Base-by-base conservation (phyloP, 2,113 vertebrate genomes). In the Engystomops pustulosus region DNA sequence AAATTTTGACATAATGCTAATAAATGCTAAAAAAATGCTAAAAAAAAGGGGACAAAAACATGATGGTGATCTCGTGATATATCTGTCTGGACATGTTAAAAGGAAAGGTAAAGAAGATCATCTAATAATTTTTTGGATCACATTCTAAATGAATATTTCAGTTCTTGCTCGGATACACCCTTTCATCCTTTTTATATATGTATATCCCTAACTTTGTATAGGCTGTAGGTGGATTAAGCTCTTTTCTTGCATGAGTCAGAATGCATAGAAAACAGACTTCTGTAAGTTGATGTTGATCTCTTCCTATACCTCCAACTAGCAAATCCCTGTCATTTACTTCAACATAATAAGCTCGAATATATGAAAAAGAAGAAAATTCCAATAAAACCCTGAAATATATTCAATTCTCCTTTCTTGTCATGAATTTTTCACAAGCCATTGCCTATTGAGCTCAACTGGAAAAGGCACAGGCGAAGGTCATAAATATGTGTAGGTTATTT, bases 361-460 rank as follows among this genome's bases (percentile, higher is more conserved):
- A 80, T 20, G 2, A 18, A 32, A 20, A 32, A 47, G 23, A 49
- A 49, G n/a, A 0, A 32, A 30, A 18, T 45, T 20, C 25, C 60
- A 68, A 67, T 49, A 49, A 27, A 27, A 44, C 12, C 23, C 30
- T 47, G 41, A 60, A 67, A 41, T 49, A n/a, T 47, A 11, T 80
- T 67, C 60, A 44, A 23, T 80, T 80, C 78, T 67, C 41, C 60
- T 68, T 67, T 65, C 38, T 47, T 80, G 58, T 67, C 58, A 80
- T 65, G 15, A 47, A 80, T 80, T 80, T 58, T 68, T 80, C 55
- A 68, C 27, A 47, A 68, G 44, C 27, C 60, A 18, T 15, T 67
- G 23, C 60, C 38, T 80, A 67, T 49, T 80, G 41, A 80, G 34
- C 49, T 17, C 25, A 49, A n/a, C 18, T 30, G 23, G 55, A n/a